Base-by-base conservation (phyloP, 2,888 invertebrate species). In the Drosophila seclusa region DNA sequence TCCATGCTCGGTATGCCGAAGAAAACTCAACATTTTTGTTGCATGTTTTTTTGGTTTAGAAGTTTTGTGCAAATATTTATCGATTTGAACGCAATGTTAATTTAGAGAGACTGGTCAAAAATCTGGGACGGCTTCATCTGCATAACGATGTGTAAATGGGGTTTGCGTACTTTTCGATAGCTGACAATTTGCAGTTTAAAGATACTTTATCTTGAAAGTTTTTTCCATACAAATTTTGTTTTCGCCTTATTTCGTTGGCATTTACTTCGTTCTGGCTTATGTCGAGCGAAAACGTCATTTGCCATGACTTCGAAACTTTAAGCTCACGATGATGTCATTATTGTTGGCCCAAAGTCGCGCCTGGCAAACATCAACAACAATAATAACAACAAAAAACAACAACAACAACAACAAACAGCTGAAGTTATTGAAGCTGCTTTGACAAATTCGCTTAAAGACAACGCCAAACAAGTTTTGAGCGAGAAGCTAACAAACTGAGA, bases 271-370 rank as follows among this genome's bases (percentile, higher is more conserved):
- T 29, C 50, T 48, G 60, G 70, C 75, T 74, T 75, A 68, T 68
- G 53, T 54, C 45, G 34, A 40, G 42, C 68, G 64, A 65, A 60
- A 84, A 82, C 83, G 88, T 87, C 86, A 87, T 87, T 87, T 83
- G 86, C 86, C 84, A 83, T 81, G 79, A 86, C 73, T 87, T 78
- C 78, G 55, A 64, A 85, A 86, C 77, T 85, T 86, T 86, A 79
- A 88, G 83, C 80, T 78, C 59, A 67, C 76, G 89, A 82, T 88
- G 85, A 85, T 85, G 89, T 85, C 85, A 85, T 86, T 83, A 83
- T 74, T 86, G 79, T 77, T 85, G 81, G 68, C 54, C 62, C 53
- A 76, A 76, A 80, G 77, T 70, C 72, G 72, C 73, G 70, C n/a
- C 68, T 58, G 62, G 68, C 81, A 83, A 88, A 88, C 85, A 81